These are phyloP conservation scores for Anarhynchus alexandrinus DNA, from an alignment of 2,113 vertebrate genomes.

Conservation along the genomic window DNA sequence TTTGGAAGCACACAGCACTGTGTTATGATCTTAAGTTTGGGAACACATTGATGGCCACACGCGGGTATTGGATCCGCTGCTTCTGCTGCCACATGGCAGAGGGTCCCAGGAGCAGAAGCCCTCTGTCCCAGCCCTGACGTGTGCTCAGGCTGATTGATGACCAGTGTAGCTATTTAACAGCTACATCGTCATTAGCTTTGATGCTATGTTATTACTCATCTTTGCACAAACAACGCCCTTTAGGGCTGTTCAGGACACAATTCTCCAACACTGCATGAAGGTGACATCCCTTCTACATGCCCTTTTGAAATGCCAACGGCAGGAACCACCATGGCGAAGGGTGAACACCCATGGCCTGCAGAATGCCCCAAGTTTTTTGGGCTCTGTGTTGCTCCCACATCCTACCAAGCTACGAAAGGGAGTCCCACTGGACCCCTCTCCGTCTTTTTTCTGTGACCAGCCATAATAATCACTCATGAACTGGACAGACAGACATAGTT, in stretches of 20 bases:
- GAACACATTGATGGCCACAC: accelerated
- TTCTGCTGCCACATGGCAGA: not conserved
- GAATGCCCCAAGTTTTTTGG: not conserved
- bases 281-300: not conserved
- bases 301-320: not conserved
- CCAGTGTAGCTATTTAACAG: not conserved
- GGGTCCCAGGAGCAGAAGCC: not conserved
- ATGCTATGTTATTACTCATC: not conserved
- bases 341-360: not conserved
- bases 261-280: not conserved
- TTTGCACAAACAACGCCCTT: not conserved
- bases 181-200: not conserved
- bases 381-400: not conserved
- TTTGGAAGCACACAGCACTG: not conserved
- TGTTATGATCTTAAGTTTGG: accelerated
- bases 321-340: not conserved
- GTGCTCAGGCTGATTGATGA: not conserved
- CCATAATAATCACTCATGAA: not conserved
- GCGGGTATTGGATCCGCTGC: not conserved
- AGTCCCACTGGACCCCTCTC: not conserved
- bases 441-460: not conserved
- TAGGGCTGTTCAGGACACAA: not conserved
- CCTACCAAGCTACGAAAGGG: not conserved
- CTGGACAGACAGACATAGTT: not conserved
- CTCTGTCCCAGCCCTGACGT: not conserved